Percentiles rank a stretch among this genome's conserved stretches.
Conservation (phyloP, 2,797 vertebrate species). For the Sarcophilus harrisii region DNA sequence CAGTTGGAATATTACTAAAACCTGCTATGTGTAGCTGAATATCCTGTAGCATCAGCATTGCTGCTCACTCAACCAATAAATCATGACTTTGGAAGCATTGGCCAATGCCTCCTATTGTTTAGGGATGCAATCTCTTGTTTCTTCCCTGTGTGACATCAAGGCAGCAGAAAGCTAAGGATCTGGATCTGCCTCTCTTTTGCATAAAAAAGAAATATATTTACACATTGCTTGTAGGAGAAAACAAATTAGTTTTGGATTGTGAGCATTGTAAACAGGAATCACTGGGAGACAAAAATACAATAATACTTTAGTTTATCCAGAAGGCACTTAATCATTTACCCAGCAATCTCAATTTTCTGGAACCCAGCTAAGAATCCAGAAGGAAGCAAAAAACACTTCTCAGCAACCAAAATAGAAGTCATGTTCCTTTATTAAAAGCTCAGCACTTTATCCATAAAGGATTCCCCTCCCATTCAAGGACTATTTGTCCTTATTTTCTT, state of each 20-base stretch:
- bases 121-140: slow-evolving; percentile 16
- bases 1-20: slow-evolving; percentile 70
- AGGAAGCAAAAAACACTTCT: background rate
- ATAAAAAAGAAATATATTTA: background rate
- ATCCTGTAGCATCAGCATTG: slow-evolving; percentile 59
- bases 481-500: background rate
- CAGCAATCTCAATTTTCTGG: background rate
- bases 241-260: background rate
- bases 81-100: slow-evolving; percentile 48
- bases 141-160: background rate
- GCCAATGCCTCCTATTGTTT: background rate
- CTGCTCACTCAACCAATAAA: slow-evolving; percentile 52
- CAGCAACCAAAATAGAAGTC: background rate
- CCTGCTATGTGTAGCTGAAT: slow-evolving; percentile 56
- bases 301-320: background rate
- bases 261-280: slow-evolving; percentile 33
- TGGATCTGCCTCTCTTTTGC: accelerated
- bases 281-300: background rate
- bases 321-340: background rate
- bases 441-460: background rate
- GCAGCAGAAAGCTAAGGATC: slow-evolving; percentile 17
- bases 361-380: background rate
- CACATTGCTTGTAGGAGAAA: slow-evolving; percentile 2
- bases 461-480: background rate
- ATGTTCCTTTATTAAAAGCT: background rate